phyloP scores from a whole-genome alignment of 2,797 vertebrate species.

The Tinamus major region DNA sequence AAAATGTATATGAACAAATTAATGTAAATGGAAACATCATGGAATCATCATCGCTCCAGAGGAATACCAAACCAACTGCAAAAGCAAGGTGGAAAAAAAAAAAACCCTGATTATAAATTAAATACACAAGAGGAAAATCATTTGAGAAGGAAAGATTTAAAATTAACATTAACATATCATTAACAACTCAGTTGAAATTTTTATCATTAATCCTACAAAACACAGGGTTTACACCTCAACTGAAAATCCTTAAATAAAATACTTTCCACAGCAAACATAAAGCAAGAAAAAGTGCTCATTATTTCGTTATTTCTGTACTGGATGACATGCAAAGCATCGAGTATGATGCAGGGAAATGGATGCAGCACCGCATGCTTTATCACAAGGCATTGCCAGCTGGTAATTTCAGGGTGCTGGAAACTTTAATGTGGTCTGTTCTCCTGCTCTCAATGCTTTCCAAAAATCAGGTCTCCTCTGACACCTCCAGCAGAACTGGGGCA shows the following conservation, averaged over 20 bases:
- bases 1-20: neutral
- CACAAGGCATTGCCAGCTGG: neutral
- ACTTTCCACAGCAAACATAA: neutral
- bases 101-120: neutral
- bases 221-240: neutral
- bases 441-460: slow-evolving; percentile 26
- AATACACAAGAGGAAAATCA: neutral
- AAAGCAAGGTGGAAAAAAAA: neutral
- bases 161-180: neutral
- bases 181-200: neutral
- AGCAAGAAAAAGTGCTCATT: slow-evolving; percentile 6
- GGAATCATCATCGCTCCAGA: neutral
- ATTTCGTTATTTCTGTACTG: neutral
- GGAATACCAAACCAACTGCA: neutral
- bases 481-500: slow-evolving; percentile 38
- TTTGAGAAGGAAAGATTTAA: neutral
- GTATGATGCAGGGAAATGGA: neutral
- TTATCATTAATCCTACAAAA: neutral
- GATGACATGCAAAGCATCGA: neutral
- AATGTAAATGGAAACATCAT: neutral
- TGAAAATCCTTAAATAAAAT: neutral
- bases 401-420: slow-evolving; percentile 21
- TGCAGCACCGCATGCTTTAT: neutral
- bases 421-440: neutral
- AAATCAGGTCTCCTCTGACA: slow-evolving; percentile 57